Evolutionary conservation across 1,140 invertebrate species (phyloP), one percentile per base, ranked within the genome.

Genomic region (Drosophila virilis): DNA sequence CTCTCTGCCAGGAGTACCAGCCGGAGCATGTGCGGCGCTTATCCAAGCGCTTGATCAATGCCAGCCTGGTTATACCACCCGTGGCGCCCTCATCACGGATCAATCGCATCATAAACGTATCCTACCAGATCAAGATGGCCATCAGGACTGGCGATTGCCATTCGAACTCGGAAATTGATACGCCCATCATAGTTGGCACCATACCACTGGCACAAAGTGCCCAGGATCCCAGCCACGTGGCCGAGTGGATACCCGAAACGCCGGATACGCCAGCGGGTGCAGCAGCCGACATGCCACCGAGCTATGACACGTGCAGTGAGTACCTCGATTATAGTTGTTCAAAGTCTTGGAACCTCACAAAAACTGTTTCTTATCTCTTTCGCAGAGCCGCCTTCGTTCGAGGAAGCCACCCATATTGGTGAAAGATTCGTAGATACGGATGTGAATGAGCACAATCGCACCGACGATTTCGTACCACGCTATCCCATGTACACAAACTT

Each of bases 41-140:
- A 8, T 73, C 89, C 0, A 91, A 91, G 42, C 78, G 78, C 9
- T 6, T 82, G 12, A 67, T 92, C 1, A 66, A 78, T 6, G 83
- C 75, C 28, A 61, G 22, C 5, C 37, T 92, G 8, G 12, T 64
- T 0, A 83, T 92, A 46, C 91, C 91, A 1, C 59, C 85, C 1
- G 75, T 81, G 12, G 78, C 82, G 1, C 91, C 91, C 2, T 75
- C 83, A 0, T 95, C 96, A 80, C 50, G 75, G 8, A 12, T 42
- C 0, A 9, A 40, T 1, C 71, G 78, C 33, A 91, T 92, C 8
- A 76, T 92, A 22, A 54, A 65, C 6, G 59, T 88, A 0, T 54
- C 64, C 15, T 89, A 90, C 15, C 35, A 64, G 1, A 48, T 92
- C 0, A 55, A 79, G 6, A 60, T 91, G 40, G 52, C 73, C 2